Evolutionary conservation across 2,113 vertebrate genomes (phyloP).

Genomic region (Heptranchias perlo): DNA sequence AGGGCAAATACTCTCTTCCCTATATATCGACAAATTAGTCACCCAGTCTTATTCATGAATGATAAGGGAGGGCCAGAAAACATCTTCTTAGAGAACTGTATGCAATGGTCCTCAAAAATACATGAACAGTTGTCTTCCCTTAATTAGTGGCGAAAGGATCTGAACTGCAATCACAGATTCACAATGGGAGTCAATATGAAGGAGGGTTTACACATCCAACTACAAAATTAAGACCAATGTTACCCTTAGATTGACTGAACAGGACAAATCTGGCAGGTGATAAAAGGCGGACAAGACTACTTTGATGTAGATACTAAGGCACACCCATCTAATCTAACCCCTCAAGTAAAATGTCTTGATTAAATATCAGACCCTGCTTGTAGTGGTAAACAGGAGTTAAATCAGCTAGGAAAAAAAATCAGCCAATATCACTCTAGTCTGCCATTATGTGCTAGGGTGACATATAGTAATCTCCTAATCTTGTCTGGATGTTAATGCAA

Average conservation of each 20-base stretch:
- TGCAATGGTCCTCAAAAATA: neutral
- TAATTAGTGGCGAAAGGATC: neutral
- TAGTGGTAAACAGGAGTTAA: neutral
- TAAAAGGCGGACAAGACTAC: neutral
- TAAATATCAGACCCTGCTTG: neutral
- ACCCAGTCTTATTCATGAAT: neutral
- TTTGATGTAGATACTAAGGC: neutral
- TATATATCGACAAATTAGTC: neutral
- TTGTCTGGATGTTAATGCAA: neutral
- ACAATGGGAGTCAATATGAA: neutral
- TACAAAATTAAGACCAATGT: neutral
- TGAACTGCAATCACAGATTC: neutral
- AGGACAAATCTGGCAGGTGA: neutral
- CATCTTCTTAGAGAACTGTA: neutral
- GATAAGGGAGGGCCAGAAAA: neutral
- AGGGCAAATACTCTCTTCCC: no score
- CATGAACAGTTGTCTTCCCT: neutral
- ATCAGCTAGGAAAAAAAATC: neutral
- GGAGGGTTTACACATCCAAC: neutral
- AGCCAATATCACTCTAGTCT: neutral
- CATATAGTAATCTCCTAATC: neutral
- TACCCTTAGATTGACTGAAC: neutral
- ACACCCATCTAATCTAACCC: neutral
- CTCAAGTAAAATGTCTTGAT: neutral
- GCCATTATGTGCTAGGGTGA: neutral